phyloP scores from a whole-genome alignment of 1,140 invertebrate genomes.

The Condylostylus longicornis region DNA sequence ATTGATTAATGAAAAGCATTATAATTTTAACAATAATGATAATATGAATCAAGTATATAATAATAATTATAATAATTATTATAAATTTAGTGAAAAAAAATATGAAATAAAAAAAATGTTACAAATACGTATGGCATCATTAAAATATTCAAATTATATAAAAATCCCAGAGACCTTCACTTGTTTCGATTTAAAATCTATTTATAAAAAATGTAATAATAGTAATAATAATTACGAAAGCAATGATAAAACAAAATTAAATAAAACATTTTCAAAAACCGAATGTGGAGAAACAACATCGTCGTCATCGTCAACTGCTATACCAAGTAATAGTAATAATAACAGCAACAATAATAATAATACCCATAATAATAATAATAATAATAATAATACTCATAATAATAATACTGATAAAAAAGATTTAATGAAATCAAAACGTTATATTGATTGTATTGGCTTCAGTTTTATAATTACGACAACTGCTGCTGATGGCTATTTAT shows the following conservation, averaged over 20 bases:
- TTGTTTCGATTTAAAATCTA: conserved; percentile 27
- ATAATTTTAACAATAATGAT: conserved; percentile 3
- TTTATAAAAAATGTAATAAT: conserved; percentile 19
- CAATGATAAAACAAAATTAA: conserved; percentile 21
- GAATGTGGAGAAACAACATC: conserved; percentile 14
- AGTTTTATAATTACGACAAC: conserved; percentile 24
- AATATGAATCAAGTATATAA: neutral
- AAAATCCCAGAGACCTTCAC: conserved; percentile 24
- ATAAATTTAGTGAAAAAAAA: conserved; percentile 20
- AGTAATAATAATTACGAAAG: conserved; percentile 10
- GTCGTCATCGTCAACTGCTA: neutral
- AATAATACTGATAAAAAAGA: conserved; percentile 21
- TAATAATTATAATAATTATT: conserved; percentile 1
- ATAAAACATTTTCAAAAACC: conserved; percentile 29
- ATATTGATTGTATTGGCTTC: conserved; percentile 24
- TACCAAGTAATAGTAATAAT: neutral
- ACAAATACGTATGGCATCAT: conserved; percentile 27
- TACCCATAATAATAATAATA: too few relatives aligned
- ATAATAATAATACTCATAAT: too few relatives aligned
- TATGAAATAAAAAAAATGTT: conserved; percentile 24
- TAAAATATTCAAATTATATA: conserved; percentile 18
- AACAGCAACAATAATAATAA: too few relatives aligned
- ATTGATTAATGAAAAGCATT: conserved; percentile 22
- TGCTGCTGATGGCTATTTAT: conserved; percentile 27
- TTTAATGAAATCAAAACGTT: conserved; percentile 21